Conservation (phyloP, 2,888 invertebrate species). For the Xestoiulus laeticollis region DNA sequence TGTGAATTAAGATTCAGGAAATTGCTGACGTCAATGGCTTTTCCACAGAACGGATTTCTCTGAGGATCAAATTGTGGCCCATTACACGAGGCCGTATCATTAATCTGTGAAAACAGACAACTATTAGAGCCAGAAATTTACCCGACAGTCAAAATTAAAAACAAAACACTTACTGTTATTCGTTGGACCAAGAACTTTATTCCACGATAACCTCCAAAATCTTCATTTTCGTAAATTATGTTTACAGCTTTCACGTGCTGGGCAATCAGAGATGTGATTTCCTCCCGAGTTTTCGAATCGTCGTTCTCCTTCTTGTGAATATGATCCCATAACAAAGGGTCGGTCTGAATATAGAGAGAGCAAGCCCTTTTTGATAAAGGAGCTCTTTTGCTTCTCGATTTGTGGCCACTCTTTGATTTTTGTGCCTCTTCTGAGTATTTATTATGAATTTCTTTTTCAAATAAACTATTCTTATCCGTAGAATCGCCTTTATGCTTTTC, state of each 20-base stretch:
- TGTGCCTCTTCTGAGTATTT: conserved; percentile 58
- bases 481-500: background rate
- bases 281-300: conserved; percentile 88
- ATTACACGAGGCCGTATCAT: conserved; percentile 84
- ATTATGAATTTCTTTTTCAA: conserved; percentile 52
- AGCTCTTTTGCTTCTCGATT: conserved; percentile 48
- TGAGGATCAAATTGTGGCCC: conserved; percentile 68
- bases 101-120: conserved; percentile 74
- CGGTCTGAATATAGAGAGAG: conserved; percentile 96
- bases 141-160: background rate
- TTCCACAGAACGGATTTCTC: conserved; percentile 82
- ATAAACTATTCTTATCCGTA: conserved; percentile 24
- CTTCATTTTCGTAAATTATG: conserved; percentile 94
- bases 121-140: background rate
- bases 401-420: background rate
- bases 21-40: conserved; percentile 98
- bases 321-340: conserved; percentile 96
- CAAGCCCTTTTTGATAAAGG: conserved; percentile 71
- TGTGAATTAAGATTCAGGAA: conserved; percentile 97
- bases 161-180: conserved; percentile 71
- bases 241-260: conserved; percentile 99
- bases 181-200: conserved; percentile 96
- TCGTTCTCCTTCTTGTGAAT: conserved; percentile 73
- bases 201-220: conserved; percentile 94
- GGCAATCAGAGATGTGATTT: conserved; percentile 95